Evolutionary conservation across 2,888 invertebrate genomes (phyloP), one percentile per base, ranked within the genome.

Genomic region (Cephus spinipes): DNA sequence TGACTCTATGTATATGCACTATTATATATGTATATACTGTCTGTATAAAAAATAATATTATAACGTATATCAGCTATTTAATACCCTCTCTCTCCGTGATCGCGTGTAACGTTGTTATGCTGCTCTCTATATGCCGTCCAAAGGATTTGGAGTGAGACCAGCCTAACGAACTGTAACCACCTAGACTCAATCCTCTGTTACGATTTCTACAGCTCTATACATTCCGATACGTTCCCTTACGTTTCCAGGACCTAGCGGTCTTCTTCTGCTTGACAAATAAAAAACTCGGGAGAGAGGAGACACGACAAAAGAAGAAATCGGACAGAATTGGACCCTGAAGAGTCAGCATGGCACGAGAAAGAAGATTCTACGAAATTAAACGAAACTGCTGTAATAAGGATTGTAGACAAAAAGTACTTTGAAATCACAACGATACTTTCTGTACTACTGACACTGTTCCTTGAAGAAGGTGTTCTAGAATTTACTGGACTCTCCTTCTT

Each of bases 121-220:
- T 55, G 23, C 55, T 55, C 55, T 55, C 55, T 55, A 55, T 55
- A 15, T 55, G 55, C 55, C 77, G 73, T 79, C 73, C 76, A 76
- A 73, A 78, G 80, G 81, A 87, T 90, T 82, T 87, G 82, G 89
- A 90, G 85, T 90, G 88, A 83, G 86, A 90, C 90, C 86, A 82
- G 82, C 83, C 87, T 89, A 89, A 90, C 90, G 88, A 90, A 87
- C 87, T 88, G 87, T 84, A 81, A 87, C 55, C 55, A 23, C 55
- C 55, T 55, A 55, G 55, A 55, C 55, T 55, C 23, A 23, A 55
- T 23, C 55, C 55, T 55, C 23, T 23, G 23, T 23, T 2, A 55
- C 55, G 55, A 55, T 55, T 55, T 55, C 55, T 55, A 55, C 23
- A 55, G 55, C 55, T 55, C 15, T 55, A 55, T 55, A 55, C 55